phyloP scores from a whole-genome alignment of 2,888 invertebrate species.

The Hipparchia semele region DNA sequence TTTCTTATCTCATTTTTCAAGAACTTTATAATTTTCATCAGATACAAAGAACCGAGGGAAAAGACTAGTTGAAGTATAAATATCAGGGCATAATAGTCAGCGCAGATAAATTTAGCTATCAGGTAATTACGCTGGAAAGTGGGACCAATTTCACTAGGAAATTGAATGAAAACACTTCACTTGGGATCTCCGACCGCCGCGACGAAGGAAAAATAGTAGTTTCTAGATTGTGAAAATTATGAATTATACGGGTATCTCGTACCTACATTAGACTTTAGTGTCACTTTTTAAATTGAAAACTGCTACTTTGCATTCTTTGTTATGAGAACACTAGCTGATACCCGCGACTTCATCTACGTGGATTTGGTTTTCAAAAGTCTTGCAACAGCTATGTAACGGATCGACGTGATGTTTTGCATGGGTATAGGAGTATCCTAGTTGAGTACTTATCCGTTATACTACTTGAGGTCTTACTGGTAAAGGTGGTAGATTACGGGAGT shows the following conservation, averaged over 20 bases:
- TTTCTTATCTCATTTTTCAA: no score
- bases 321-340: not conserved
- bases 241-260: conserved; percentile 23
- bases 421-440: no score
- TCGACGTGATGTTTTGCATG: no score
- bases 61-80: conserved; percentile 1
- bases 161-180: conserved; percentile 75
- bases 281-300: conserved; percentile 21
- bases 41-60: not conserved
- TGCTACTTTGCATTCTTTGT: conserved; percentile 5
- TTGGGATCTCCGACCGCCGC: conserved; percentile 48
- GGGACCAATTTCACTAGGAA: conserved; percentile 69
- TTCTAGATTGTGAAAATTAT: conserved; percentile 43
- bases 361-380: no score
- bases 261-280: conserved; percentile 9
- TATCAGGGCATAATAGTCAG: conserved; percentile 28
- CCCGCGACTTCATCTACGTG: no score
- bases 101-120: conserved; percentile 66
- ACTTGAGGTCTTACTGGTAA: no score
- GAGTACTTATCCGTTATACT: no score
- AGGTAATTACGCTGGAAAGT: conserved; percentile 71
- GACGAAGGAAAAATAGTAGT: conserved; percentile 45
- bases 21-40: not conserved
- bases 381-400: no score
- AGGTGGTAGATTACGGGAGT: no score